phyloP scores from a whole-genome alignment of 2,797 vertebrate species.

The Carcharodon carcharias region DNA sequence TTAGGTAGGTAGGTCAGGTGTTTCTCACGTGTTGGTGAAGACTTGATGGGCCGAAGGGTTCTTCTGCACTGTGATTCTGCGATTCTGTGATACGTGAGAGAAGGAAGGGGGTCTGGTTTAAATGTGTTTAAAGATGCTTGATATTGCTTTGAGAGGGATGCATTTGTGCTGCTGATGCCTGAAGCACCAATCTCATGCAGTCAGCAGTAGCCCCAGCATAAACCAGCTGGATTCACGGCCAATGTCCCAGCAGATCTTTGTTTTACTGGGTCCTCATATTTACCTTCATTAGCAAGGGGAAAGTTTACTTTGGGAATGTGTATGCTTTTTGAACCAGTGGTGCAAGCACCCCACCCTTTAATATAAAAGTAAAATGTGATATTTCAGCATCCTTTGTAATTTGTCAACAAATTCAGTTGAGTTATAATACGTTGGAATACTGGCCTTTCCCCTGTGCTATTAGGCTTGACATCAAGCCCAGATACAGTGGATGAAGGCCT shows the following conservation, averaged over 20 bases:
- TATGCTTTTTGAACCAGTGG: background rate
- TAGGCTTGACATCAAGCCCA: background rate
- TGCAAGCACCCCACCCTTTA: background rate
- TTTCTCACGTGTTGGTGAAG: too few species aligned
- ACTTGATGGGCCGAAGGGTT: too few species aligned
- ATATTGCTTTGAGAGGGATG: background rate
- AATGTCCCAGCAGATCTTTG: background rate
- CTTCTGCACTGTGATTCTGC: too few species aligned
- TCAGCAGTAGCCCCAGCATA: background rate
- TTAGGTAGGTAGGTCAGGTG: too few species aligned
- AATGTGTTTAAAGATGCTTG: background rate
- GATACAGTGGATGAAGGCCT: background rate
- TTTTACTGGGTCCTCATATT: background rate
- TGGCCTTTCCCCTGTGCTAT: background rate
- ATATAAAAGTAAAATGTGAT: background rate
- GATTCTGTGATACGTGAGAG: background rate
- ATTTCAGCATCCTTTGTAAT: background rate
- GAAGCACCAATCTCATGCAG: background rate
- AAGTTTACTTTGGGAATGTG: background rate
- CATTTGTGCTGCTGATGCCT: background rate
- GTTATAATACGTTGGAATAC: background rate
- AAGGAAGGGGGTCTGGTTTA: background rate
- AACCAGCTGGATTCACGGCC: background rate
- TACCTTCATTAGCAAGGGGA: background rate
- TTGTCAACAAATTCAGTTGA: background rate